phyloP scores from a whole-genome alignment of 2,888 invertebrate genomes.

The Dynastes hyllus region DNA sequence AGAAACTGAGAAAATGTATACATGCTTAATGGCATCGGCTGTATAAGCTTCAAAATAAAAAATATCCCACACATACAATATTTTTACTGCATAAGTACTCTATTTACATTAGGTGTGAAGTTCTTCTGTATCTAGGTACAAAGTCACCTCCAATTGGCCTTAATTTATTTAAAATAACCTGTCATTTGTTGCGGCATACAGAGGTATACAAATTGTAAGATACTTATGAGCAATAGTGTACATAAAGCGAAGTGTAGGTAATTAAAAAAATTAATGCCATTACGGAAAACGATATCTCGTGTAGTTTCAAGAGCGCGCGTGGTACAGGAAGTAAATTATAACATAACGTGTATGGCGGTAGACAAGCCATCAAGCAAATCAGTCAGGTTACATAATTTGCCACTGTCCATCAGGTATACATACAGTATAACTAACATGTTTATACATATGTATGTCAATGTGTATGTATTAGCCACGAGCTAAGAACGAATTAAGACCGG shows the following conservation, averaged over 20 bases:
- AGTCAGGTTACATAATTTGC: constrained; percentile 30
- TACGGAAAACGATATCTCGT: constrained; percentile 24
- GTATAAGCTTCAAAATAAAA: too few species aligned
- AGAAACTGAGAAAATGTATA: too few species aligned
- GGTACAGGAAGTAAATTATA: constrained; percentile 36
- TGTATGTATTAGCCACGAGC: constrained; percentile 11
- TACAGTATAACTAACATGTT: not conserved
- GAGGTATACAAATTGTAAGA: too few species aligned
- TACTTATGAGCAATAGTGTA: too few species aligned
- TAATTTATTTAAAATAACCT: too few species aligned
- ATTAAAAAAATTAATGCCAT: constrained; percentile 25
- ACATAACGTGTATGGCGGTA: not conserved
- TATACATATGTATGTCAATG: not conserved
- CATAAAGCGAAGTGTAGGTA: constrained; percentile 2
- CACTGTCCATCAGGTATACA: not conserved
- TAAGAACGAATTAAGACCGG: constrained; percentile 36
- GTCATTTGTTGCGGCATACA: too few species aligned
- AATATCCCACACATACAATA: too few species aligned
- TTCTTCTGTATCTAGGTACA: too few species aligned
- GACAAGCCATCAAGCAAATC: constrained; percentile 28
- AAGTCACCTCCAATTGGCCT: too few species aligned
- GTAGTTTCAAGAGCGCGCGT: constrained; percentile 6
- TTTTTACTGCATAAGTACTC: too few species aligned
- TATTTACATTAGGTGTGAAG: too few species aligned
- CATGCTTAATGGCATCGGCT: too few species aligned